Evolutionary conservation across 2,113 vertebrate species (phyloP).

Genomic region (Cygnus atratus): DNA sequence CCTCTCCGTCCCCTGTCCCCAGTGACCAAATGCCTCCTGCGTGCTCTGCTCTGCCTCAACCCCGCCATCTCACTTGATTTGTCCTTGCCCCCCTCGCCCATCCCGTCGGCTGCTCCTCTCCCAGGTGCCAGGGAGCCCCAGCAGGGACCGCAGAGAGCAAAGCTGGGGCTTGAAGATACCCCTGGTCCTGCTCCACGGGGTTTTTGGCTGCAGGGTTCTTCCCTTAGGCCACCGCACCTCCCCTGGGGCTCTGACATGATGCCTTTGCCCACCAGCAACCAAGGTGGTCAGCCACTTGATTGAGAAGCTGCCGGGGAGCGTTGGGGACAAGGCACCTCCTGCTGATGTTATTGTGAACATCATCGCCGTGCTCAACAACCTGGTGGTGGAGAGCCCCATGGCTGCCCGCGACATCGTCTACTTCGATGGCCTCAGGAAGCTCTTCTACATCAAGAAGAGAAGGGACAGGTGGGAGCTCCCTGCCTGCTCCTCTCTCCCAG

Average conservation of each 20-base stretch:
- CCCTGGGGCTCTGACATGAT: neutral
- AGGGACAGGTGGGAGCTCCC: conserved; percentile 82
- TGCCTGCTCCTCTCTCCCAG: neutral
- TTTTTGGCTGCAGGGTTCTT: neutral
- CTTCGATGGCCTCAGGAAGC: conserved; percentile 90
- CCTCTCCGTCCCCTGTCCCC: neutral
- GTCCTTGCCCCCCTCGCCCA: fast-evolving
- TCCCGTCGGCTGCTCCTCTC: neutral
- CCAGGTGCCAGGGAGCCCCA: neutral
- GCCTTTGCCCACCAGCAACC: conserved; percentile 77
- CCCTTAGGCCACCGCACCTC: fast-evolving
- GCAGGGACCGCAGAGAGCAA: neutral
- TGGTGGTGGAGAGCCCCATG: conserved; percentile 87
- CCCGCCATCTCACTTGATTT: neutral
- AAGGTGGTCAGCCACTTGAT: conserved; percentile 90
- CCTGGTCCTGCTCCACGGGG: neutral
- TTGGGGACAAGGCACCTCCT: conserved; percentile 79
- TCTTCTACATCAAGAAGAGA: conserved; percentile 90
- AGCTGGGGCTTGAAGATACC: neutral
- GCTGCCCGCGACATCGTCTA: conserved; percentile 90
- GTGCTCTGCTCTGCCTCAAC: neutral
- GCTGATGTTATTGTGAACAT: conserved; percentile 90
- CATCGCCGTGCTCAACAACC: conserved; percentile 89
- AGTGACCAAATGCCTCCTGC: fast-evolving
- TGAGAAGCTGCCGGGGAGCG: conserved; percentile 84